Percentiles rank a stretch among this genome's conserved stretches.
These are phyloP conservation scores for Melanotus villosus DNA, from an alignment of 2,888 invertebrate genomes.

Conservation along the genomic window DNA sequence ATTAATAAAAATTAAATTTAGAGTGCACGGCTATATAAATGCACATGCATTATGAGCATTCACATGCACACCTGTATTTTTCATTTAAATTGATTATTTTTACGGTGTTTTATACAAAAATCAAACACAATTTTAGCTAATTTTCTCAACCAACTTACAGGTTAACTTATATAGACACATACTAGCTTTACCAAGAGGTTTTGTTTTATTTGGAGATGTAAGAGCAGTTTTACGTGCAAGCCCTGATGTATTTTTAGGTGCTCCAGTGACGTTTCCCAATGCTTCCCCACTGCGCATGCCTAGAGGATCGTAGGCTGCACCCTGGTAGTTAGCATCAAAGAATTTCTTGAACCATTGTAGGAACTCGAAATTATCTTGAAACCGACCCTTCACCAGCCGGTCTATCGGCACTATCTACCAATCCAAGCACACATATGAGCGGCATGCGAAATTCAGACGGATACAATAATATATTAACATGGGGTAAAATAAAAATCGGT, in stretches of 20 bases:
- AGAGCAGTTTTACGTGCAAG: conserved; percentile 65
- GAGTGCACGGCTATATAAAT: no score
- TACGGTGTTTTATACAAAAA: no score
- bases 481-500: no score
- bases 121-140: no score
- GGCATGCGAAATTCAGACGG: conserved; percentile 7
- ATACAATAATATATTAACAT: conserved; percentile 16
- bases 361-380: conserved; percentile 99
- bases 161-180: conserved; percentile 50
- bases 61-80: conserved; percentile 4
- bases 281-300: conserved; percentile 88
- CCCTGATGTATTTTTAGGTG: conserved; percentile 71
- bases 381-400: conserved; percentile 96
- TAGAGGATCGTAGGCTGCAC: conserved; percentile 93
- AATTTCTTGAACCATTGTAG: conserved; percentile 99
- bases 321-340: conserved; percentile 99
- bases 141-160: no score
- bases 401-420: conserved; percentile 93
- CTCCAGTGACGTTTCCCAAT: conserved; percentile 84
- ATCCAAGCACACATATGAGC: conserved; percentile 47
- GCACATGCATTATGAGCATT: conserved; percentile 1
- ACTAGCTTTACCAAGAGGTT: conserved; percentile 75
- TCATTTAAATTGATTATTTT: no score
- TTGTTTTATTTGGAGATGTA: conserved; percentile 67
- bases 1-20: neutral